Conservation (phyloP, 64 coral and sea anemone genomes). For the Montipora sp. region DNA sequence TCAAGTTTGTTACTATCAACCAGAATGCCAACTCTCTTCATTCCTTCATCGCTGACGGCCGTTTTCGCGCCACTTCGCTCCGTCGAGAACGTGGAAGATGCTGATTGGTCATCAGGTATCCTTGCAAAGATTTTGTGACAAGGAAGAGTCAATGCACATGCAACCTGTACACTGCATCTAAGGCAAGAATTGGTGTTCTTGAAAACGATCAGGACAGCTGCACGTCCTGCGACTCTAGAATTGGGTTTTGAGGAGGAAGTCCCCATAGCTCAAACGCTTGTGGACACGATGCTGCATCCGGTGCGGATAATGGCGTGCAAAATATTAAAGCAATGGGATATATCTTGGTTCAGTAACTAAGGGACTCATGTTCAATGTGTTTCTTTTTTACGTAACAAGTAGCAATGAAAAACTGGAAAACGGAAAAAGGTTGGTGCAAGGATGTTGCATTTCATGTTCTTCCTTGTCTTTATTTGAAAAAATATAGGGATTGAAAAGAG, state of each 20-base stretch:
- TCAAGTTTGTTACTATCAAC: not conserved
- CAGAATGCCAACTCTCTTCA: constrained; percentile 17
- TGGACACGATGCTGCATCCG: constrained; percentile 3
- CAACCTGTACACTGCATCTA: not conserved
- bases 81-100: constrained; percentile 47
- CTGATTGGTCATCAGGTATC: constrained; percentile 14
- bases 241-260: constrained; percentile 22
- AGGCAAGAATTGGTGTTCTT: constrained; percentile 49
- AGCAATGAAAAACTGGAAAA: too few relatives aligned
- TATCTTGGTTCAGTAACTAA: constrained; percentile 44
- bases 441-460: too few relatives aligned
- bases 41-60: constrained; percentile 19
- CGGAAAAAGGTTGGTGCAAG: too few relatives aligned
- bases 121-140: constrained; percentile 9
- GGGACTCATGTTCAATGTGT: not conserved
- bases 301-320: not conserved
- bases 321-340: constrained; percentile 28
- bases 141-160: constrained; percentile 31
- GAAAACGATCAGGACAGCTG: constrained; percentile 14
- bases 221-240: not conserved
- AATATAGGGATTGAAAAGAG: too few relatives aligned
- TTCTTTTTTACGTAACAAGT: too few relatives aligned
- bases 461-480: too few relatives aligned
- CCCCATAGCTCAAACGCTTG: not conserved
- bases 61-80: not conserved